Base-by-base conservation (phyloP, 1,140 invertebrate species). In the Bombus confusus region DNA sequence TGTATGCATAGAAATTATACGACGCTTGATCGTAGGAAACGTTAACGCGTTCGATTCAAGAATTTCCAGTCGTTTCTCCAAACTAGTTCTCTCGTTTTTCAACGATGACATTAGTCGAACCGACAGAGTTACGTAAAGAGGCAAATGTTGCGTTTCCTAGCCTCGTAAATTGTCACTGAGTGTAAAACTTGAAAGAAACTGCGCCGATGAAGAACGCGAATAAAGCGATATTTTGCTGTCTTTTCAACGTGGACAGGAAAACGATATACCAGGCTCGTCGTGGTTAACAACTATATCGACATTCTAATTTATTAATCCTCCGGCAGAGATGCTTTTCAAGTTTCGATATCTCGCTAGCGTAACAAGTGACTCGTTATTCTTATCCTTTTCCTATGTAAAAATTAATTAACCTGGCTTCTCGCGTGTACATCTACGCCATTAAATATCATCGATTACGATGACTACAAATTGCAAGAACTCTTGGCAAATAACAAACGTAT, bases 151-250 rank as follows among this genome's bases (percentile, higher is more conserved):
- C 72, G 31, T 71, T 79, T 80, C 22, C 31, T 78, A 72, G 34
- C 52, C 69, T 37, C 18, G 41, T 28, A 39, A 82, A 72, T 64
- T n/a, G 71, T 22, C 75, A 88, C 87, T 88, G 88, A 90, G 88
- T 81, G 88, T 89, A 90, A 90, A 90, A 89, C 87, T 87, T 86
- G 68, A 72, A 78, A 52, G 8, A 37, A 28, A 31, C 13, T 2
- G 34, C 15, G 52, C 39, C 47, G 22, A 39, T 15, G 10, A 9
- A 18, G 18, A 59, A 59, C 25, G 25, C 3, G 57, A 9, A 59
- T 52, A 22, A 18, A 22, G 18, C 47, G 47, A 52, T 52, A 52
- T 22, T 52, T 52, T 52, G 12, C 10, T 62, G 28, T 43, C 4
- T 41, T 66, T 25, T 37, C 10, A 47, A 31, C 41, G 39, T 41